Evolutionary conservation across 2,888 invertebrate genomes (phyloP), one percentile per base, ranked within the genome.

Genomic region (Stenichneumon culpator): DNA sequence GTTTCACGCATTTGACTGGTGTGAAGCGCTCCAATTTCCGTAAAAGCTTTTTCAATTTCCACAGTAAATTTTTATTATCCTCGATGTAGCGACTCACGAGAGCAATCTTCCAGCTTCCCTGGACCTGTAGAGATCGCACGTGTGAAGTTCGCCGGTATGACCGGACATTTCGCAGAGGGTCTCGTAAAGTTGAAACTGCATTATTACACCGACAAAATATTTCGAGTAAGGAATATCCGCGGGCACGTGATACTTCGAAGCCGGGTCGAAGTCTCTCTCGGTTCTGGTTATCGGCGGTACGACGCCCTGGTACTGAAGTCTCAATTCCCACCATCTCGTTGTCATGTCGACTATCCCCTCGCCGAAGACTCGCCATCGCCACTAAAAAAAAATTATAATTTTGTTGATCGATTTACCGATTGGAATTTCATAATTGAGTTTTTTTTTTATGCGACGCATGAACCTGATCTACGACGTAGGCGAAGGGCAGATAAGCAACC

Each of bases 141-240:
- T 96, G 91, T 98, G 97, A 73, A 98, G 94, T 16, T 97, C 97
- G 0, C 96, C 97, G 0, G 93, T 92, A 89, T 97, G 97, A 0
- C 97, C 97, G 0, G 97, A 95, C 2, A 96, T 97, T 0, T 95
- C 93, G 91, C 98, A 98, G 81, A 98, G 94, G 54, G 97, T 96
- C 89, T 97, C 96, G 92, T 97, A 97, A 73, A 98, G 95, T 95
- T 98, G 98, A 94, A 98, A 98, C 94, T 98, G 97, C 79, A 98
- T 94, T 5, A 98, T 95, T 22, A 97, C 96, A 0, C 97, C 97
- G 2, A 98, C 96, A 92, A 98, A 98, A 93, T 98, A 98, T 92
- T 95, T 94, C 63, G 94, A 92, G 75, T 95, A 95, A 16, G 95
- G 94, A 80, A 94, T 94, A 93, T 98, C 97, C 3, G 97, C 96